phyloP scores from a whole-genome alignment of 2,113 vertebrate genomes.

The Hemiprocne comata region DNA sequence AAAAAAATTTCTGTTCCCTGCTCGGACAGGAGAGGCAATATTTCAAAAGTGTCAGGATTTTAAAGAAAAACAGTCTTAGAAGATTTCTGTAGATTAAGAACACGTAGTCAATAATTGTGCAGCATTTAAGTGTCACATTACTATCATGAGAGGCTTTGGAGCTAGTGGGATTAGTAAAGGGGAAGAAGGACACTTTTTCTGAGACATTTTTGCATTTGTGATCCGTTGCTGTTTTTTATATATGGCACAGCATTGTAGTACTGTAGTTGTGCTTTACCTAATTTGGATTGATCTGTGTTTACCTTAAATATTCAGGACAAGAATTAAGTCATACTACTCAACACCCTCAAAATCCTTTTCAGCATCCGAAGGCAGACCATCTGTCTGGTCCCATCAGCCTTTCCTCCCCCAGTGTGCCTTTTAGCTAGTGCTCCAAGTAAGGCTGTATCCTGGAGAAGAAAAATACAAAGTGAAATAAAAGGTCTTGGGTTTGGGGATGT shows the following conservation, averaged over 20 bases:
- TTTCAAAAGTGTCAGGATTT: background rate
- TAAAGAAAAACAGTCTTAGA: background rate
- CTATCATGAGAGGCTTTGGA: fast-evolving
- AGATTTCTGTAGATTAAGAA: background rate
- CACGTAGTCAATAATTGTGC: background rate
- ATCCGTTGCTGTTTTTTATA: background rate
- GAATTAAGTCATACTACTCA: background rate
- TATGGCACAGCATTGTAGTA: fast-evolving
- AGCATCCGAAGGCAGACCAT: constrained; percentile 21
- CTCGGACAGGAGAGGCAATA: background rate
- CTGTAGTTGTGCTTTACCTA: background rate
- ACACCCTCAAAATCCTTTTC: constrained; percentile 11
- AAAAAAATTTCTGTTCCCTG: background rate
- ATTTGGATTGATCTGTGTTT: background rate
- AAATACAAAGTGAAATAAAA: background rate
- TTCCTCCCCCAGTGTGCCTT: background rate
- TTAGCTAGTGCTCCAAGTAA: background rate
- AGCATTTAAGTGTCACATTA: background rate
- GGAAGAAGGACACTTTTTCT: background rate
- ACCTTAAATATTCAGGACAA: constrained; percentile 13
- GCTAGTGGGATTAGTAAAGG: background rate
- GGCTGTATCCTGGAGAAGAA: background rate
- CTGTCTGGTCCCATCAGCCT: background rate
- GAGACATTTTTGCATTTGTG: fast-evolving
- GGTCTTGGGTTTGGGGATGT: background rate